Conservation (phyloP, 2,888 invertebrate genomes). For the Drosophila falleni region DNA sequence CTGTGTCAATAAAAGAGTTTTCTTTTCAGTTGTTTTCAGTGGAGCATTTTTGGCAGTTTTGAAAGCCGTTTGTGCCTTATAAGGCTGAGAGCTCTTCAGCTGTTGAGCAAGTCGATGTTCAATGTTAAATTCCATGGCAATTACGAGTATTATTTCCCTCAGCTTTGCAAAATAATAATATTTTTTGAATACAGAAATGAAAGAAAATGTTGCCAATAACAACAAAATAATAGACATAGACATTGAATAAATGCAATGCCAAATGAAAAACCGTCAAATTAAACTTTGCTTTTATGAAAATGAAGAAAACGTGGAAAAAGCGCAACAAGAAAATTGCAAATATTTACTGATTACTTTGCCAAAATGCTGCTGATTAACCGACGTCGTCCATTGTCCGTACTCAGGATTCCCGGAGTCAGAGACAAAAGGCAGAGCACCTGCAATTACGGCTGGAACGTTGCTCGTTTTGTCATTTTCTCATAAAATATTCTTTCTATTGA, state of each 20-base stretch:
- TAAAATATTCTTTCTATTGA: slow-evolving; percentile 51
- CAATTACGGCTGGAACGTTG: slow-evolving; percentile 19
- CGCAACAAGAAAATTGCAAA: slow-evolving; percentile 60
- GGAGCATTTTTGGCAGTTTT: slow-evolving; percentile 20
- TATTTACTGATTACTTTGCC: slow-evolving; percentile 78
- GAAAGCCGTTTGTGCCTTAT: slow-evolving; percentile 66
- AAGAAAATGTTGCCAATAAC: slow-evolving; percentile 24
- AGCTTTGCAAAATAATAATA: slow-evolving; percentile 3
- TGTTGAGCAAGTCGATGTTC: slow-evolving; percentile 17
- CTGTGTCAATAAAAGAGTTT: slow-evolving; percentile 26
- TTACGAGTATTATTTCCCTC: slow-evolving; percentile 9
- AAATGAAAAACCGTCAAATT: slow-evolving; percentile 31
- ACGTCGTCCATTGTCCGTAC: slow-evolving; percentile 41
- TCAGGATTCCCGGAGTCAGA: slow-evolving; percentile 12
- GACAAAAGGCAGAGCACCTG: slow-evolving; percentile 37
- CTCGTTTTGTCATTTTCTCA: slow-evolving; percentile 35
- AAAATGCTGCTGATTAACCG: slow-evolving; percentile 72
- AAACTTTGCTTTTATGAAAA: slow-evolving; percentile 80
- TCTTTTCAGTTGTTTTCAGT: slow-evolving; percentile 35
- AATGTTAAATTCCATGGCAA: slow-evolving; percentile 44
- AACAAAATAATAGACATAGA: slow-evolving; percentile 17
- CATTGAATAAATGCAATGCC: slow-evolving; percentile 39
- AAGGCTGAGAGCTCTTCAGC: slow-evolving; percentile 60
- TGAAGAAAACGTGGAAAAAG: slow-evolving; percentile 58
- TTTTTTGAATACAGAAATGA: neutral